Evolutionary conservation across 1,140 invertebrate species (phyloP).

Genomic region (Drosophila orena): DNA sequence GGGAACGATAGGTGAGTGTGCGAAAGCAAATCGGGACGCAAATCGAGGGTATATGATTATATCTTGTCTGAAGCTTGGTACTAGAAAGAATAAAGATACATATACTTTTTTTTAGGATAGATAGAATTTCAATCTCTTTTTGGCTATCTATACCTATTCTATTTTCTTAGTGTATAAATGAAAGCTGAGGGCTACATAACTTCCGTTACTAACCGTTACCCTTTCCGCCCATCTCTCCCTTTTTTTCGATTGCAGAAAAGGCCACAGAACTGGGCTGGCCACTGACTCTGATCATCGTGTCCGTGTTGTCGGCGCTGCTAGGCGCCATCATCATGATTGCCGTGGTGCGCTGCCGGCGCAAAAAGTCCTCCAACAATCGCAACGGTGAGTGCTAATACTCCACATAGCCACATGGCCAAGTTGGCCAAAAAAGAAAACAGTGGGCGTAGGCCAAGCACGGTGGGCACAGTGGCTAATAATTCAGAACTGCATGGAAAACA

Average conservation of each 20-base stretch:
- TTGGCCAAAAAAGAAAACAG: conserved; percentile 21
- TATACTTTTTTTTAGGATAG: too few species aligned
- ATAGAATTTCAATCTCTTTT: too few species aligned
- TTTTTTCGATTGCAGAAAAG: conserved; percentile 79
- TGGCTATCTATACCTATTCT: too few species aligned
- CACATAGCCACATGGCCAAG: conserved; percentile 17
- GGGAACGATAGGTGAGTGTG: conserved; percentile 81
- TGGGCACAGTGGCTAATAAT: conserved; percentile 21
- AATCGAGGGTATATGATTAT: too few species aligned
- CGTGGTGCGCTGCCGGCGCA: conserved; percentile 85
- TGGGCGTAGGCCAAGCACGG: conserved; percentile 32
- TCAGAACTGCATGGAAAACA: background rate
- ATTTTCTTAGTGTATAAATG: background rate
- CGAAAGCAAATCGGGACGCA: background rate
- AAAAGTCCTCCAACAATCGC: conserved; percentile 82
- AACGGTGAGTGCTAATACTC: conserved; percentile 74
- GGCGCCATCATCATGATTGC: conserved; percentile 86
- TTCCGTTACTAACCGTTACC: conserved; percentile 30
- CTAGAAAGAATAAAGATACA: too few species aligned
- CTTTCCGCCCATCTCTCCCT: background rate
- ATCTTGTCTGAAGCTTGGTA: too few species aligned
- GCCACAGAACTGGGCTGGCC: conserved; percentile 86
- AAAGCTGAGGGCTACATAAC: conserved; percentile 3
- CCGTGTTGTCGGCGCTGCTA: conserved; percentile 85
- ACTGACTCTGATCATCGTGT: conserved; percentile 86